Conservation (phyloP, 2,113 vertebrate genomes). For the Lophius piscatorius region DNA sequence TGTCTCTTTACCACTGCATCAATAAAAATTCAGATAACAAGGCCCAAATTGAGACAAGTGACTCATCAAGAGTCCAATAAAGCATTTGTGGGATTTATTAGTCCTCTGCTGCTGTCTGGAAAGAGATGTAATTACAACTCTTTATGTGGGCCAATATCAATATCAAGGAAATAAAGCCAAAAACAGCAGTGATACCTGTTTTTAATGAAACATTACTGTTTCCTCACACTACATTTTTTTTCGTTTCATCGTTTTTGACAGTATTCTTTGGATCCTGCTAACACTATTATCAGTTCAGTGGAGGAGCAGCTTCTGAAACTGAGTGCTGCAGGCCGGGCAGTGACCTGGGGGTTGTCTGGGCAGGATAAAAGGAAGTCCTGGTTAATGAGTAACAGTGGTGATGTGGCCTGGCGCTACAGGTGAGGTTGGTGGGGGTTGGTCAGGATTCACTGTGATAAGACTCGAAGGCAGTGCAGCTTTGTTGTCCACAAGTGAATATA, state of each 20-base stretch:
- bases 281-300: slow-evolving; percentile 4
- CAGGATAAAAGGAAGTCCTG: slow-evolving; percentile 78
- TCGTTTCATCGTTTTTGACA: not conserved
- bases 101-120: slow-evolving; percentile 34
- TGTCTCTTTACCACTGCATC: not conserved
- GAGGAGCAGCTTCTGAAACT: slow-evolving; percentile 28
- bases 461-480: slow-evolving; percentile 37
- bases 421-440: slow-evolving; percentile 61
- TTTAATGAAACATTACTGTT: not conserved
- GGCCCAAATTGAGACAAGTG: not conserved
- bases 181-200: not conserved
- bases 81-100: not conserved
- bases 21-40: not conserved
- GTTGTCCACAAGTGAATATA: slow-evolving; percentile 1
- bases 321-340: slow-evolving; percentile 52
- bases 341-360: slow-evolving; percentile 76
- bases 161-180: not conserved
- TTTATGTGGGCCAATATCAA: not conserved
- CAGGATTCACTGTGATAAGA: slow-evolving; percentile 63
- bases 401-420: slow-evolving; percentile 71
- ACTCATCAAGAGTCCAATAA: not conserved
- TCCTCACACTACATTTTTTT: not conserved
- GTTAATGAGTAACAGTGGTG: slow-evolving; percentile 72
- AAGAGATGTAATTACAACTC: not conserved
- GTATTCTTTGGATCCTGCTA: not conserved